phyloP scores from a whole-genome alignment of 1,140 invertebrate genomes.

The Bombus soroeensis region DNA sequence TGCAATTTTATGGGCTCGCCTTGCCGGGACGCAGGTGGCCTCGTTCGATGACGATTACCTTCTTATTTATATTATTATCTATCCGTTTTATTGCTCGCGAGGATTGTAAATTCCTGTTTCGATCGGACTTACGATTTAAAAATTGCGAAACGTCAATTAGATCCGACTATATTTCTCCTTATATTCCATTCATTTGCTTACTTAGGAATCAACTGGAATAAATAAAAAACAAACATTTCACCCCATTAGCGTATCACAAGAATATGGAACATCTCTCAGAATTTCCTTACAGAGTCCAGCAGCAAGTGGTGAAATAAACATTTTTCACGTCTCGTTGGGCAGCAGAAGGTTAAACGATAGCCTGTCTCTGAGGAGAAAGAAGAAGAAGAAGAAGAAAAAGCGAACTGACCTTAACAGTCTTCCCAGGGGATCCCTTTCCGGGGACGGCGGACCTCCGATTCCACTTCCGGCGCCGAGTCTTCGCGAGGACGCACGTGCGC shows the following conservation, averaged over 20 bases:
- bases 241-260: not conserved
- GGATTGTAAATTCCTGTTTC: not conserved
- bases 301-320: not conserved
- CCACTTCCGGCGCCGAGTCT: conserved; percentile 70
- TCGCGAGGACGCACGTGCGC: conserved; percentile 77
- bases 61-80: not conserved
- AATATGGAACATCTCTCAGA: not conserved
- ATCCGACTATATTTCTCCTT: no score
- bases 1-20: conserved; percentile 39
- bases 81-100: no score
- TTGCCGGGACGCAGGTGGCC: not conserved
- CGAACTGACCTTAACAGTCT: conserved; percentile 73
- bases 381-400: not conserved
- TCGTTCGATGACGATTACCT: not conserved
- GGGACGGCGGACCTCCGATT: conserved; percentile 72
- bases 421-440: conserved; percentile 78
- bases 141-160: not conserved
- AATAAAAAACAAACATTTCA: not conserved
- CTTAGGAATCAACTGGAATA: not conserved
- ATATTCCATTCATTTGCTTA: no score
- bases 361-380: not conserved
- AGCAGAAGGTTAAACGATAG: not conserved
- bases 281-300: not conserved
- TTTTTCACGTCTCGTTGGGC: conserved; percentile 4
- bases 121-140: not conserved